Evolutionary conservation across 2,888 invertebrate species (phyloP).

Genomic region (Thera obeliscata): DNA sequence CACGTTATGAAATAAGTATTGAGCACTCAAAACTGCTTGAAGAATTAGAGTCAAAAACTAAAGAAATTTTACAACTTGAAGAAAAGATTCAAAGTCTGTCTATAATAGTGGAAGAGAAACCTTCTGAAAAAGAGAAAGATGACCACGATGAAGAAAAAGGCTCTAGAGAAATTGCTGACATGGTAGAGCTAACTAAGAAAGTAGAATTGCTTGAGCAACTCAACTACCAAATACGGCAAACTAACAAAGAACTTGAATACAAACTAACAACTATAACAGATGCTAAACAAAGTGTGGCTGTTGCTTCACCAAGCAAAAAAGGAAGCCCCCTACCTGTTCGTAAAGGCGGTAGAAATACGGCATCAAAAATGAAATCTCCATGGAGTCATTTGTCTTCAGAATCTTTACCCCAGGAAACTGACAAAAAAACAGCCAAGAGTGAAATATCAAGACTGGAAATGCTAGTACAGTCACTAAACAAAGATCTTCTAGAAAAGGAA

Average conservation of each 20-base stretch:
- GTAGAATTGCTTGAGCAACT: slow-evolving; percentile 81
- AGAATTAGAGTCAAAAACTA: slow-evolving; percentile 78
- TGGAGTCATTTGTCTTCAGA: slow-evolving; percentile 76
- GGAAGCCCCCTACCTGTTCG: slow-evolving; percentile 71
- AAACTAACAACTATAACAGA: slow-evolving; percentile 69
- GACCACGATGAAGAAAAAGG: slow-evolving; percentile 85
- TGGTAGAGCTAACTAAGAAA: slow-evolving; percentile 76
- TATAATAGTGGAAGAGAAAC: slow-evolving; percentile 42
- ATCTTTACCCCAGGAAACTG: slow-evolving; percentile 67
- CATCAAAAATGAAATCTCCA: slow-evolving; percentile 75
- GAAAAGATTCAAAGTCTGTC: slow-evolving; percentile 59
- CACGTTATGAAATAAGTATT: slow-evolving; percentile 79
- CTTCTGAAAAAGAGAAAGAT: slow-evolving; percentile 54
- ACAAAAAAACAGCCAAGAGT: slow-evolving; percentile 66
- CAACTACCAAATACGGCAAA: slow-evolving; percentile 80
- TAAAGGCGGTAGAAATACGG: slow-evolving; percentile 72
- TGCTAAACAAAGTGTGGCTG: slow-evolving; percentile 53
- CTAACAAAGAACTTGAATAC: slow-evolving; percentile 82
- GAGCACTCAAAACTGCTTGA: slow-evolving; percentile 82
- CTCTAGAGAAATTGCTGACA: slow-evolving; percentile 75
- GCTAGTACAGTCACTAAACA: slow-evolving; percentile 75
- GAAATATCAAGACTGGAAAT: slow-evolving; percentile 69
- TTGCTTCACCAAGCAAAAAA: slow-evolving; percentile 64
- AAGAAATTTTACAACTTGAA: slow-evolving; percentile 70
- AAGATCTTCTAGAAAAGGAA: slow-evolving; percentile 79